Percentiles rank a stretch among this genome's conserved stretches.
Evolutionary conservation across 2,888 invertebrate species (phyloP).

Genomic region (Thecocarcelia acutangulata): DNA sequence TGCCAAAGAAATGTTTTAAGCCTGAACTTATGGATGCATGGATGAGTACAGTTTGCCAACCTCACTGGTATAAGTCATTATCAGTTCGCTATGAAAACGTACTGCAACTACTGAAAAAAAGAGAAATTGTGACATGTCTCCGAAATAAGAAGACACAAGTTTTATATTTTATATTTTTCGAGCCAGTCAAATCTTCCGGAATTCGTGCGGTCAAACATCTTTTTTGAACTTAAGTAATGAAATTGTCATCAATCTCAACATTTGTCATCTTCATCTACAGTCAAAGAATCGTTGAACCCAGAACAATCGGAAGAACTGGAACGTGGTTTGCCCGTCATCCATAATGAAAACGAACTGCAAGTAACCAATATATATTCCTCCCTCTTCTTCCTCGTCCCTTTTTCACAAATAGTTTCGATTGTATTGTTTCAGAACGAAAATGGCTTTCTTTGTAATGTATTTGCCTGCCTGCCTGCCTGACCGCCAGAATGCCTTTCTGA

Average conservation of each 20-base stretch:
- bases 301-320: slow-evolving; percentile 44
- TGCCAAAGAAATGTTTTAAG: slow-evolving; percentile 54
- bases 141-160: slow-evolving; percentile 47
- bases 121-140: slow-evolving; percentile 66
- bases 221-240: slow-evolving; percentile 13
- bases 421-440: slow-evolving; percentile 22
- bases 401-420: slow-evolving; percentile 13
- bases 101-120: slow-evolving; percentile 67
- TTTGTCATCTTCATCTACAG: slow-evolving; percentile 52
- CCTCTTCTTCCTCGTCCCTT: slow-evolving; percentile 23
- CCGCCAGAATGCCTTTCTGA: slow-evolving; percentile 33
- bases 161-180: slow-evolving; percentile 42
- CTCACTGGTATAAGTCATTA: slow-evolving; percentile 56
- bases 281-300: slow-evolving; percentile 44
- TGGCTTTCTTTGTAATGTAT: slow-evolving; percentile 24
- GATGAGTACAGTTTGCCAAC: slow-evolving; percentile 48
- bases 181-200: slow-evolving; percentile 32
- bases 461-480: slow-evolving; percentile 44
- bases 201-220: slow-evolving; percentile 46
- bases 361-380: slow-evolving; percentile 49
- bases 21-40: slow-evolving; percentile 64
- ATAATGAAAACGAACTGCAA: slow-evolving; percentile 32
- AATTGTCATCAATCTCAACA: slow-evolving; percentile 34
- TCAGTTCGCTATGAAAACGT: slow-evolving; percentile 66
- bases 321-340: slow-evolving; percentile 46